Evolutionary conservation across 1,140 invertebrate genomes (phyloP), one percentile per base, ranked within the genome.

Genomic region (Megalonaias nervosa): DNA sequence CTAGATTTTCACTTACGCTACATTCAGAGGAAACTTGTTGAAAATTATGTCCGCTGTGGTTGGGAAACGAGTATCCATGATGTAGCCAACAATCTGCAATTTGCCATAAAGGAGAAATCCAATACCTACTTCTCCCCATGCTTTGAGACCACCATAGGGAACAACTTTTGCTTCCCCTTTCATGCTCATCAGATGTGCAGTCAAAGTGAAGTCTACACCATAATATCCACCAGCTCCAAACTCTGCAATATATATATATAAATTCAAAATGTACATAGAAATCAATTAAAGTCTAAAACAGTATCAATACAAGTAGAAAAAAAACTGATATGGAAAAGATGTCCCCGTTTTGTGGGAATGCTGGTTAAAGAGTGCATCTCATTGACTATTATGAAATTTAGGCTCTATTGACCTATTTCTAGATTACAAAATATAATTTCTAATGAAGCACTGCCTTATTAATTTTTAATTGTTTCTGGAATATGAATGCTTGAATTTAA

Each of bases 1-100:
- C 38, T 48, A 48, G 38, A 48, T 48, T 48, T 48, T 48, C 38
- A 86, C 84, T 80, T 74, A 86, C 83, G 38, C 38, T 2, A 85
- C 74, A 77, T 82, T 82, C 48, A 85, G 65, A n/a, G 85, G 85
- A 66, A 87, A 87, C 26, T 84, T 83, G 15, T 75, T 78, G 73
- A 85, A 85, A 19, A 60, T 73, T 23, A 85, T 82, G 65, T 84
- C 82, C 26, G 85, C 84, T 21, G 26, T 69, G 16, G 84, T 82
- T 15, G 84, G 84, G 67, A 87, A 85, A 11, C 73, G 48, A 13
- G 81, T 21, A 15, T 84, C 75, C 65, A 81, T 71, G 23, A 86
- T 84, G 57, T 82, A 55, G 19, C 85, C 85, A 21, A 78, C 71
- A 5, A 86, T 67, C 60, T 73, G 60, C 2, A 86, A 72, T 72